Evolutionary conservation across 2,888 invertebrate species (phyloP), one percentile per base, ranked within the genome.

Genomic region (Maniola hyperantus): DNA sequence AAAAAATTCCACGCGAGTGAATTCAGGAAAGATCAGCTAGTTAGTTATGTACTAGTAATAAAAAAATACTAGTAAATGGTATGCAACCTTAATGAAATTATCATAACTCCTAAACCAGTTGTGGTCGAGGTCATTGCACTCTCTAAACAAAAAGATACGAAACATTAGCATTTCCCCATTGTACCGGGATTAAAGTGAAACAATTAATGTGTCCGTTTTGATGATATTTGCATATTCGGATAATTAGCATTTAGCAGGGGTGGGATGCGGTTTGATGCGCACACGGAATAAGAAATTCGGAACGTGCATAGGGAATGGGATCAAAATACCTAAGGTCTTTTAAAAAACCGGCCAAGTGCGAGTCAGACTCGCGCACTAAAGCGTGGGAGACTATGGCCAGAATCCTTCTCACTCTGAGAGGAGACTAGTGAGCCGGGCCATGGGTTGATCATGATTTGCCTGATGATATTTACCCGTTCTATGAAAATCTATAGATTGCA

Each of bases 161-260:
- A 69, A 64, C 66, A 73, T 74, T 70, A 72, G 71, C 73, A 73
- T 72, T 68, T 69, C 70, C 15, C 75, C 71, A 70, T 73, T 74
- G 75, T 73, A 71, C 70, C 70, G 71, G 76, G 74, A 82, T 79
- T 79, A 77, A 79, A 82, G 79, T 73, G 78, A 77, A 80, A 81
- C 82, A 83, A 82, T 83, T 82, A 79, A 81, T 74, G 74, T 74
- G 72, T 74, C 74, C 74, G 70, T 70, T 76, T 75, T 74, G 73
- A 76, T 78, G 73, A 71, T 70, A 84, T 84, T 84, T 79, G 73
- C 83, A 84, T 84, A 80, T 78, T 80, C 72, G 72, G 66, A 74
- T 80, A 76, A 81, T 83, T 82, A 82, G 71, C 74, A 76, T 80
- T 83, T 82, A 82, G 71, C 74, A 77, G 77, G 79, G 75, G 69